phyloP scores from a whole-genome alignment of 2,888 invertebrate species.

The Penaeus monodon region DNA sequence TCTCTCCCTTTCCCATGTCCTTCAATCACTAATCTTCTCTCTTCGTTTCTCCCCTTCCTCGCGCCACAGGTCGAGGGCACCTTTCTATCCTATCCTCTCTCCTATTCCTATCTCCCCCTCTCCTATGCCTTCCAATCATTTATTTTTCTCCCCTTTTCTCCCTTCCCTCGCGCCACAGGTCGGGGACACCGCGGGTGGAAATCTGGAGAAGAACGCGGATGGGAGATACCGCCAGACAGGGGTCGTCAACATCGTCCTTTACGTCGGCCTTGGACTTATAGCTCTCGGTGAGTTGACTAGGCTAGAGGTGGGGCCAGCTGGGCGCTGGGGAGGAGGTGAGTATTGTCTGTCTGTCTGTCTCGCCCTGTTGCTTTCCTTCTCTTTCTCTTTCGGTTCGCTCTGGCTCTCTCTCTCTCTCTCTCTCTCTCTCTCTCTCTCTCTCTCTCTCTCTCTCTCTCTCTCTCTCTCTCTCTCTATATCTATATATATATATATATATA shows the following conservation, averaged over 20 bases:
- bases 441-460: neutral
- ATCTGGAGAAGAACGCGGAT: conserved; percentile 32
- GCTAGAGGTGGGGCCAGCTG: too few relatives aligned
- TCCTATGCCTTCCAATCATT: too few relatives aligned
- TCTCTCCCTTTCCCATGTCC: too few relatives aligned
- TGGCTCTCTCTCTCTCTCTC: neutral
- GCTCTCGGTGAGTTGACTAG: conserved; percentile 76
- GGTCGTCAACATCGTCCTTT: conserved; percentile 85
- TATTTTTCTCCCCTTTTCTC: too few relatives aligned
- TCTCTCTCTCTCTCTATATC: neutral
- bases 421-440: neutral
- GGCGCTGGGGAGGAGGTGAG: too few relatives aligned
- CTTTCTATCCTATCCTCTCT: too few relatives aligned
- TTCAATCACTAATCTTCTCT: too few relatives aligned
- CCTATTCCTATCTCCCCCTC: too few relatives aligned
- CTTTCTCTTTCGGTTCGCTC: neutral
- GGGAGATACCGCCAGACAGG: conserved; percentile 57
- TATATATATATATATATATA: conserved; percentile 23
- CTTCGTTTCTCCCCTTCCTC: too few relatives aligned
- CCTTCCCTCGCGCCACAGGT: conserved; percentile 28
- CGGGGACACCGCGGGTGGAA: conserved; percentile 35
- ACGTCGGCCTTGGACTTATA: conserved; percentile 86
- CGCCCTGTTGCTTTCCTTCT: neutral
- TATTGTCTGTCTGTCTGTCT: too few relatives aligned
- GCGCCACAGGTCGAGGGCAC: too few relatives aligned